Conservation (phyloP, 2,113 vertebrate genomes). For the Sander vitreus region DNA sequence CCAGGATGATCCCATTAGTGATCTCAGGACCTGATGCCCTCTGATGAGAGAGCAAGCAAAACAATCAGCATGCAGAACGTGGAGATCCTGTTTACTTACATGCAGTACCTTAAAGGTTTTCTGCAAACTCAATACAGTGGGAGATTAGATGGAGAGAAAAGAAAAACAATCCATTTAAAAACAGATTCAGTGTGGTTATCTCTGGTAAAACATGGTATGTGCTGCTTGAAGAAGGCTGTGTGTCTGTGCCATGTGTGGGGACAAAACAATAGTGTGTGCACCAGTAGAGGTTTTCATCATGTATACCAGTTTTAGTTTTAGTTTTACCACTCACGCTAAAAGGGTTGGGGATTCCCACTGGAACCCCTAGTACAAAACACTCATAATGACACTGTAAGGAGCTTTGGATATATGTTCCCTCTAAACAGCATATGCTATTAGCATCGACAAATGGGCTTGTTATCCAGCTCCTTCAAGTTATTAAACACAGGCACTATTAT, state of each 20-base stretch:
- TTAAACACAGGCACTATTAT: constrained; percentile 11
- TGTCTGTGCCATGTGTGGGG: background rate
- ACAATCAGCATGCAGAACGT: background rate
- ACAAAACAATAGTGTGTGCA: background rate
- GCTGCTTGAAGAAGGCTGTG: background rate
- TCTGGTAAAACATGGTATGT: background rate
- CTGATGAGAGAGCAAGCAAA: background rate
- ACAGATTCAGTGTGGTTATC: background rate
- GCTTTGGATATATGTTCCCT: constrained; percentile 44
- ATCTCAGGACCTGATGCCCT: constrained; percentile 1
- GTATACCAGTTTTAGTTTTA: background rate
- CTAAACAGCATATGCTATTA: constrained; percentile 9
- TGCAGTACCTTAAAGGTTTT: background rate
- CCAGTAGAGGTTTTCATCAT: background rate
- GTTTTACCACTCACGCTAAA: background rate
- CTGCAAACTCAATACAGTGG: background rate
- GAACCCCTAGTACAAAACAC: background rate
- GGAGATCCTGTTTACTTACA: constrained; percentile 1
- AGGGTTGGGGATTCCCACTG: constrained; percentile 11
- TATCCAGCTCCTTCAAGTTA: constrained; percentile 25
- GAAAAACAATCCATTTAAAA: no score
- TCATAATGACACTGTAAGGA: constrained; percentile 1
- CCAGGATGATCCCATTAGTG: background rate
- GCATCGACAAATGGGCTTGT: constrained; percentile 19
- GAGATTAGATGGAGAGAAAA: background rate